These are phyloP conservation scores for Megastigmus dorsalis DNA, from an alignment of 2,888 invertebrate genomes.

Conservation along the genomic window DNA sequence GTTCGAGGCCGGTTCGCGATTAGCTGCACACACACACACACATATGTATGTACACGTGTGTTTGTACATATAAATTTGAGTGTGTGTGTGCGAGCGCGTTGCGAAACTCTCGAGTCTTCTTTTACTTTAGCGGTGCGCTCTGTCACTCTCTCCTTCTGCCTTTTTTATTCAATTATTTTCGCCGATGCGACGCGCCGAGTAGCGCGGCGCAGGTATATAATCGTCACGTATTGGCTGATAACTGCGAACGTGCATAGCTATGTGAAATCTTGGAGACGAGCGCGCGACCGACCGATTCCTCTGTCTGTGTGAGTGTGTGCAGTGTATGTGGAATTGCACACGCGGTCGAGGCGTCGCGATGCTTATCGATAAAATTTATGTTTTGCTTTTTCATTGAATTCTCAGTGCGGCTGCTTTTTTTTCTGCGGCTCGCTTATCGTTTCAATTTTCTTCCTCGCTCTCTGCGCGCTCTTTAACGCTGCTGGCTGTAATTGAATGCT, in stretches of 20 bases:
- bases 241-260: neutral
- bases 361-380: constrained; percentile 26
- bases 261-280: neutral
- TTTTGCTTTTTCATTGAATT: neutral
- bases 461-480: too few relatives aligned
- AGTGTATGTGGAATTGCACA: neutral
- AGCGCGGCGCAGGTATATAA: too few relatives aligned
- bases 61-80: neutral
- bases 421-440: neutral
- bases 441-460: too few relatives aligned
- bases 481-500: too few relatives aligned
- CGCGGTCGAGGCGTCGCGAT: neutral
- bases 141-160: neutral
- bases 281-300: neutral
- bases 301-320: too few relatives aligned
- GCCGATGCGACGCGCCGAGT: neutral
- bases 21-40: constrained; percentile 8
- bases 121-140: too few relatives aligned
- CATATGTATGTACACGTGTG: neutral
- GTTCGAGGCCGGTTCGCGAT: constrained; percentile 46
- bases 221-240: neutral
- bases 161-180: constrained; percentile 5
- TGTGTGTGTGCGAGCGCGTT: neutral
- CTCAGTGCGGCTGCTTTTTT: neutral
- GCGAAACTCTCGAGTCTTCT: neutral